Percentiles rank a stretch among this genome's conserved stretches.
Conservation (phyloP, 2,113 vertebrate species). For the Anoura caudifer region DNA sequence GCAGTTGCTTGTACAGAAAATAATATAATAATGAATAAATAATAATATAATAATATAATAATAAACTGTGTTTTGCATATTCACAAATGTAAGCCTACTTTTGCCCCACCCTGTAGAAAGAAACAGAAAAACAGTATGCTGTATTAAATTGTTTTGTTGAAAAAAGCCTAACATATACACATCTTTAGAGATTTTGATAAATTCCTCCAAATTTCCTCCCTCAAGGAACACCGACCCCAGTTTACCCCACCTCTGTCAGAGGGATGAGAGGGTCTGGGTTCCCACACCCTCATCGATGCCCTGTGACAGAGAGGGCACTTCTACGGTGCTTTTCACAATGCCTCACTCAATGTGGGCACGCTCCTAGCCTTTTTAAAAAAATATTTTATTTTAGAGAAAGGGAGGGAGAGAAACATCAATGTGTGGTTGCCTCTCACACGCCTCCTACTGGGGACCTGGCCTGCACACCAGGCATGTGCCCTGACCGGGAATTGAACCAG, state of each 20-base stretch:
- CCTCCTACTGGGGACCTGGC: too few species aligned
- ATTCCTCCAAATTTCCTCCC: background rate
- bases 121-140: background rate
- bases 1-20: background rate
- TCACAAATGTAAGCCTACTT: background rate
- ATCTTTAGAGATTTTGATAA: background rate
- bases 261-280: background rate
- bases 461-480: too few species aligned
- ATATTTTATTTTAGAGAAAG: too few species aligned
- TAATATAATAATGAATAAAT: background rate
- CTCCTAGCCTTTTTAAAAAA: too few species aligned
- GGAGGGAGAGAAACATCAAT: too few species aligned
- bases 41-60: background rate
- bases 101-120: background rate
- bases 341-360: background rate
- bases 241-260: background rate
- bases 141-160: background rate
- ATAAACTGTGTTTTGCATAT: background rate
- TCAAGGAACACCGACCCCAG: background rate
- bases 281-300: background rate
- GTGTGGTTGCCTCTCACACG: too few species aligned
- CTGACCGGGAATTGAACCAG: too few species aligned
- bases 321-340: background rate
- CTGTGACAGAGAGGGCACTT: background rate
- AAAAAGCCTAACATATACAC: background rate